Base-by-base conservation (phyloP, 1,140 invertebrate genomes). In the Plectus sambesii region DNA sequence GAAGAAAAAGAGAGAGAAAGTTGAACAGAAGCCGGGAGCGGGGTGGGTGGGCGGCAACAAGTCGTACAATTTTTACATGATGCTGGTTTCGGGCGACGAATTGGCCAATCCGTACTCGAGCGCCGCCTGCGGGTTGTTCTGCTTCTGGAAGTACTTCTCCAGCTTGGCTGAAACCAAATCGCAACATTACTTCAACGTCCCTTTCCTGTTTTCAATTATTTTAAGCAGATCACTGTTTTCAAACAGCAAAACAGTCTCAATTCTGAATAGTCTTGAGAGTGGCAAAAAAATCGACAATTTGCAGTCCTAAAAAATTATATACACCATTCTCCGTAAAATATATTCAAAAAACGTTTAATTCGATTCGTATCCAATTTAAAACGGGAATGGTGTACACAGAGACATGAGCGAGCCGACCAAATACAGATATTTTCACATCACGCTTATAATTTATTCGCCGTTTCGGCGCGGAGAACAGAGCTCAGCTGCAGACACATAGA, bases 131-230 rank as follows among this genome's bases (percentile, higher is more conserved):
- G n/a, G n/a, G n/a, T n/a, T n/a, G 4, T 22, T 37, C 26, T 59
- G 55, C 40, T 67, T 69, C 43, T 66, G 59, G 49, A 67, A 67
- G 49, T 67, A 67, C 42, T 67, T 67, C 51, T 67, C 64, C 23
- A 67, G 49, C 41, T 67, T 67, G 3, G 61, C 64, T 66, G 39
- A 62, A 63, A 59, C 38, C 35, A 5, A n/a, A 35, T 17, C 17
- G 15, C 8, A 2, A 8, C 30, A 35, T 3, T 9, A 57, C 12
- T 17, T 12, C 35, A 17, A 6, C 19, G 33, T 2, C 19, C 25
- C 17, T 43, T 43, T 41, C n/a, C 9, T 9, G 9, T 24, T 41
- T 9, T 27, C 17, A 12, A n/a, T 24, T 24, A 9, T n/a, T 15
- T 9, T 9, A 41, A 24, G 19, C 39, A 17, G 9, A 12, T 9